Conservation (phyloP, 2,888 invertebrate genomes). For the Tricholauxania praeusta region DNA sequence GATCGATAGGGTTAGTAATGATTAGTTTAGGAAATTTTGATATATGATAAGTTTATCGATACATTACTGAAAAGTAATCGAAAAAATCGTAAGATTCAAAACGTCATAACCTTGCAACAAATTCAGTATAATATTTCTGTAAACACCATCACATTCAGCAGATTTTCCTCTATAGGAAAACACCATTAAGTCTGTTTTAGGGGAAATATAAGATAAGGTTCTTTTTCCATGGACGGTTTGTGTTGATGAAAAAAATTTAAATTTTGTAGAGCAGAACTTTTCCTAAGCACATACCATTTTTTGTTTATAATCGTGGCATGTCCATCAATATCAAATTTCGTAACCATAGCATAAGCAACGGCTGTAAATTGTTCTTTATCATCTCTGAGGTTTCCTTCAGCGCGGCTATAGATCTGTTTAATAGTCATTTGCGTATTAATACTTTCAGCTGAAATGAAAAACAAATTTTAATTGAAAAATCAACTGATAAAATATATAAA, state of each 20-base stretch:
- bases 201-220: too few relatives aligned
- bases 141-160: too few relatives aligned
- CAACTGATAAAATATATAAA: not conserved
- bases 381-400: conserved; percentile 64
- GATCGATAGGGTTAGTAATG: too few relatives aligned
- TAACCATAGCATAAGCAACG: conserved; percentile 75
- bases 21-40: too few relatives aligned
- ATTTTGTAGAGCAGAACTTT: not conserved
- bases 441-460: conserved; percentile 46
- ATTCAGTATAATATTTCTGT: too few relatives aligned
- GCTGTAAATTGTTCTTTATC: conserved; percentile 76
- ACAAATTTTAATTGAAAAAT: conserved; percentile 15
- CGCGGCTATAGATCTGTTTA: conserved; percentile 70
- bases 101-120: too few relatives aligned
- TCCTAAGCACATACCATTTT: conserved; percentile 65
- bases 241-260: not conserved
- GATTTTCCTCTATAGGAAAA: too few relatives aligned
- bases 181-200: too few relatives aligned
- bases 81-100: too few relatives aligned
- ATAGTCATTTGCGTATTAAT: conserved; percentile 72
- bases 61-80: too few relatives aligned
- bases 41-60: too few relatives aligned
- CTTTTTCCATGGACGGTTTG: too few relatives aligned
- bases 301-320: conserved; percentile 58
- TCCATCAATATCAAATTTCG: conserved; percentile 80